A percentile compares a stretch with the other conserved stretches of the same genome.
These are phyloP conservation scores for Castor canadensis DNA, from an alignment of 2,113 vertebrate species.

Conservation along the genomic window DNA sequence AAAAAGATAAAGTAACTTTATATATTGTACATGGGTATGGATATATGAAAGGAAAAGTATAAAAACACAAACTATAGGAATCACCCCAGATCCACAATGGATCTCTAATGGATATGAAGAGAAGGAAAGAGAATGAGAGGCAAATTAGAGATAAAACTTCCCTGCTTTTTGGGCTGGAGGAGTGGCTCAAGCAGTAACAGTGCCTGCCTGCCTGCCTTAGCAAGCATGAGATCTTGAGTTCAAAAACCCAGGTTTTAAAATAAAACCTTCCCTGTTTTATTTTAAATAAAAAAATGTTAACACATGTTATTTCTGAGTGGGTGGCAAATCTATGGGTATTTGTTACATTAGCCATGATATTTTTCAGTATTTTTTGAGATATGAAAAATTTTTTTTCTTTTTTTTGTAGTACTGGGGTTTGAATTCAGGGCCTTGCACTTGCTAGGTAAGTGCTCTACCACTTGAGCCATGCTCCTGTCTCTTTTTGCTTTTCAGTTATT, in stretches of 20 bases:
- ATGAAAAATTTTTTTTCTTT: too few species aligned
- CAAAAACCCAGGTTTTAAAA: too few species aligned
- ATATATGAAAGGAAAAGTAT: not conserved
- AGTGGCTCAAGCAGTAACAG: too few species aligned
- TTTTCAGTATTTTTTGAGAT: conserved; percentile 1
- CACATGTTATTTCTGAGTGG: not conserved
- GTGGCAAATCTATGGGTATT: not conserved
- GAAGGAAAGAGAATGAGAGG: not conserved
- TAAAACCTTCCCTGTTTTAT: not conserved
- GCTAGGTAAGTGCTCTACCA: too few species aligned
- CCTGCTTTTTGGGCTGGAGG: too few species aligned
- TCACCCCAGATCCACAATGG: not conserved
- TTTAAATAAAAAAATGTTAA: conserved; percentile 4
- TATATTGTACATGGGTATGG: not conserved
- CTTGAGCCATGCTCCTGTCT: too few species aligned
- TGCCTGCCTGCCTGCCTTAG: too few species aligned
- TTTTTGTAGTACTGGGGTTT: too few species aligned
- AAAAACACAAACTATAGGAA: not conserved
- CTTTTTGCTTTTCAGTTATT: too few species aligned
- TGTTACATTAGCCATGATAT: not conserved
- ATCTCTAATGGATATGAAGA: not conserved
- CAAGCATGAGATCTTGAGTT: too few species aligned
- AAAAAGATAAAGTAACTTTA: not conserved
- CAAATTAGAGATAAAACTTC: not conserved
- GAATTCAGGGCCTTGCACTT: too few species aligned